Percentiles rank a stretch among this genome's conserved stretches.
These are phyloP conservation scores for Struthidea cinerea DNA, from an alignment of 2,113 vertebrate species.

Conservation along the genomic window DNA sequence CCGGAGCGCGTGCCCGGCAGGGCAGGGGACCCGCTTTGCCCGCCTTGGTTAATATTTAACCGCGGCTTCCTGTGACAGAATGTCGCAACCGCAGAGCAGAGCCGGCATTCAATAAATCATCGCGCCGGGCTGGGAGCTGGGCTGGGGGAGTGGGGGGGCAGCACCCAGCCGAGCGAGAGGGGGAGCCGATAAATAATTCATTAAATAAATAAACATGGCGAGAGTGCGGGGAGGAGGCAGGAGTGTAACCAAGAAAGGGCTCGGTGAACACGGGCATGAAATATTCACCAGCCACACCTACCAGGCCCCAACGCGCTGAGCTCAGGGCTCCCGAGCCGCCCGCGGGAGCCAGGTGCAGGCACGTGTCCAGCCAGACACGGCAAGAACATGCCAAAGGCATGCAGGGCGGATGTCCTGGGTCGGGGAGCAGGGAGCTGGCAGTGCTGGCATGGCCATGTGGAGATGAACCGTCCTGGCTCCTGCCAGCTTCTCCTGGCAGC, in stretches of 20 bases:
- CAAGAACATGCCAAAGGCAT: neutral
- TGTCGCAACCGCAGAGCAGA: slow-evolving; percentile 53
- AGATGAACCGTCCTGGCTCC: neutral
- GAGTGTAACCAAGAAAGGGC: slow-evolving; percentile 40
- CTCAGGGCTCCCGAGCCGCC: neutral
- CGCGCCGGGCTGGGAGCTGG: neutral
- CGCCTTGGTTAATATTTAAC: slow-evolving; percentile 46
- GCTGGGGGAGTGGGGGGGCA: neutral
- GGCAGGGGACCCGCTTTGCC: neutral
- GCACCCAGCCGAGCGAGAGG: slow-evolving; percentile 32
- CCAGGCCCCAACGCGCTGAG: neutral
- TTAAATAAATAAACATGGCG: slow-evolving; percentile 80
- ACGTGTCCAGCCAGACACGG: neutral
- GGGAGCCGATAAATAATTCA: slow-evolving; percentile 76
- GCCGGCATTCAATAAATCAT: slow-evolving; percentile 71
- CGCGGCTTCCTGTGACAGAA: slow-evolving; percentile 45
- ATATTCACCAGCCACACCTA: slow-evolving; percentile 59
- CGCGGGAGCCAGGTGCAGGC: neutral
- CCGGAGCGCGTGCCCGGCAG: rapidly evolving
- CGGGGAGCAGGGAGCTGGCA: neutral
- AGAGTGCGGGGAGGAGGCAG: slow-evolving; percentile 23
- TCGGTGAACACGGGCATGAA: slow-evolving; percentile 52
- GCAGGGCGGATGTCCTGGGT: neutral
- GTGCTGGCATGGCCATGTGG: rapidly evolving
- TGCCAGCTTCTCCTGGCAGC: neutral